These are phyloP conservation scores for Catostomus latipinnis DNA, from an alignment of 2,797 vertebrate genomes.

Conservation along the genomic window DNA sequence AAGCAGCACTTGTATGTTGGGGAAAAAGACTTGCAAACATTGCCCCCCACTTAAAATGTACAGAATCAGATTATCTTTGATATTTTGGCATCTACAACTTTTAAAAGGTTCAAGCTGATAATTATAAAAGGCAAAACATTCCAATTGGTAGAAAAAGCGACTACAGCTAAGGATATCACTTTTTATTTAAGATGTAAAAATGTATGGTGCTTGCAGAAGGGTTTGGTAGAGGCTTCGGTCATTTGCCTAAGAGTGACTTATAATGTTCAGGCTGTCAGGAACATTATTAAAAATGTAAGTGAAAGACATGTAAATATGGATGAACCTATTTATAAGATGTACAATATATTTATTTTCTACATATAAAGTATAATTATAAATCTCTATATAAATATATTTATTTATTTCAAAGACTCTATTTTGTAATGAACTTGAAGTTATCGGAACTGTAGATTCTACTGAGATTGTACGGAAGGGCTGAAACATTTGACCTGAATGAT, in stretches of 20 bases:
- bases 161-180: neutral
- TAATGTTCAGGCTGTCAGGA: slow-evolving; percentile 83
- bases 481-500: slow-evolving; percentile 81
- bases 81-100: slow-evolving; percentile 34
- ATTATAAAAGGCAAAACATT: too few relatives aligned
- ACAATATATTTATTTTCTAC: slow-evolving; percentile 99
- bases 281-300: slow-evolving; percentile 88
- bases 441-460: slow-evolving; percentile 80
- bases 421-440: slow-evolving; percentile 98
- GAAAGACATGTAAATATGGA: slow-evolving; percentile 92
- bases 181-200: slow-evolving; percentile 29
- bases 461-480: slow-evolving; percentile 78
- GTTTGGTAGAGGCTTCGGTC: slow-evolving; percentile 48
- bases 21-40: too few relatives aligned
- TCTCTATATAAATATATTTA: slow-evolving; percentile 94
- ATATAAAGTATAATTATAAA: slow-evolving; percentile 92
- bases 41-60: too few relatives aligned
- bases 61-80: neutral
- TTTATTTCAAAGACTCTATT: slow-evolving; percentile 99
- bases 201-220: slow-evolving; percentile 65
- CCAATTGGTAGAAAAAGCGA: slow-evolving; percentile 24
- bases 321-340: slow-evolving; percentile 99
- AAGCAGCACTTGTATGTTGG: slow-evolving; percentile 3
- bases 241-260: slow-evolving; percentile 72
- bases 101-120: slow-evolving; percentile 30